Conservation (phyloP, 2,113 vertebrate genomes). For the Serinus canaria region DNA sequence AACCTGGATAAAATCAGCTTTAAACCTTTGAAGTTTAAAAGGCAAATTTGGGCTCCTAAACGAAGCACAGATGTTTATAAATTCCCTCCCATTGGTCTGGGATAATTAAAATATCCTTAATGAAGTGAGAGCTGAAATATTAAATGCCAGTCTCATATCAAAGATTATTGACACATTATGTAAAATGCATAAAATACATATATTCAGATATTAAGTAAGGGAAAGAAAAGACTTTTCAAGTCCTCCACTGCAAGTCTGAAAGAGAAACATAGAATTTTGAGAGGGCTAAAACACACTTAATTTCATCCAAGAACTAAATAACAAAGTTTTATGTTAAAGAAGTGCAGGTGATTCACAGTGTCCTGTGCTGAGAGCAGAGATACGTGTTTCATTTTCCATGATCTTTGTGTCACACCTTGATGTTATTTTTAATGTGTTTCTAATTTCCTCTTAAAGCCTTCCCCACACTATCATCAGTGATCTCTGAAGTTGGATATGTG, state of each 20-base stretch:
- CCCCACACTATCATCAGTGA: neutral
- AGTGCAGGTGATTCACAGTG: neutral
- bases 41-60: constrained; percentile 60
- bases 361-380: neutral
- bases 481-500: neutral
- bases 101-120: constrained; percentile 64
- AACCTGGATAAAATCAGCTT: constrained; percentile 66
- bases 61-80: constrained; percentile 66
- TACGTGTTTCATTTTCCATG: constrained; percentile 48
- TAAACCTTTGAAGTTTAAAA: constrained; percentile 66
- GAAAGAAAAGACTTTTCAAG: neutral
- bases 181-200: constrained; percentile 35
- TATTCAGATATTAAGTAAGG: neutral
- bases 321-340: neutral
- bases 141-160: constrained; percentile 38
- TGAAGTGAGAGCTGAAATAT: constrained; percentile 62
- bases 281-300: neutral
- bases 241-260: neutral
- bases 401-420: constrained; percentile 28
- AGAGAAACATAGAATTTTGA: neutral
- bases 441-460: constrained; percentile 37
- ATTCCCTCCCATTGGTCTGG: constrained; percentile 46
- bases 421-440: constrained; percentile 41
- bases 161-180: constrained; percentile 55
- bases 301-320: neutral